Base-by-base conservation (phyloP, 53 echinoderm and acorn worm species). In the Hippasteria phrygiana region DNA sequence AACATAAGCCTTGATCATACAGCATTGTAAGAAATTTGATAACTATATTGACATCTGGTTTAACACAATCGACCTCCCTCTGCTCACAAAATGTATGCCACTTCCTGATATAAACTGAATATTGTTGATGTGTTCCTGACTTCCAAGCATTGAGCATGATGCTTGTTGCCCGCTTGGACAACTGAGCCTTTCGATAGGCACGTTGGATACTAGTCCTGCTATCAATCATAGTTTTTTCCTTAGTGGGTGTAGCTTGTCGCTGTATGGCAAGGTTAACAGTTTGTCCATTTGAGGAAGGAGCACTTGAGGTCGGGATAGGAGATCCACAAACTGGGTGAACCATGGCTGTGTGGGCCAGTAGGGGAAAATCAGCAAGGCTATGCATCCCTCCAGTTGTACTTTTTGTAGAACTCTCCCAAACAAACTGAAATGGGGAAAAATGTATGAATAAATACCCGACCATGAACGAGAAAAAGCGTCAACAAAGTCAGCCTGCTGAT, bases 111-210 rank as follows among this genome's bases (percentile, higher is more conserved):
- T 33, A 33, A 31, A 37, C 13, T 16, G 31, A 77, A 20, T 53
- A 77, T 33, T 77, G 77, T 77, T 32, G 35, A 16, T 53, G 54
- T 17, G 54, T 53, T 5, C 77, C 39, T 2, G 54, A 38, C 38
- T 77, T 77, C 54, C 77, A 77, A 2, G 77, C 16, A 17, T 54
- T 33, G 35, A 24, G 34, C 35, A 77, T 55, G 36, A 77, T 77
- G 36, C 39, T 22, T 39, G 39, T 77, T 53, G 55, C 39, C 5
- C 35, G 34, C n/a, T 29, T 7, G 0, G 77, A 77, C 37, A 77
- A 39, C 10, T 38, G 22, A 38, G 36, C 39, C 9, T 39, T 4
- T 32, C 53, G 18, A 54, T 36, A 38, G 55, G 77, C 2, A 38
- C 71, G 38, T 17, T 39, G 13, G 71, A 71, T 71, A 71, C 37